Conservation (phyloP, 2,888 invertebrate species). For the Xanthia icteritia region DNA sequence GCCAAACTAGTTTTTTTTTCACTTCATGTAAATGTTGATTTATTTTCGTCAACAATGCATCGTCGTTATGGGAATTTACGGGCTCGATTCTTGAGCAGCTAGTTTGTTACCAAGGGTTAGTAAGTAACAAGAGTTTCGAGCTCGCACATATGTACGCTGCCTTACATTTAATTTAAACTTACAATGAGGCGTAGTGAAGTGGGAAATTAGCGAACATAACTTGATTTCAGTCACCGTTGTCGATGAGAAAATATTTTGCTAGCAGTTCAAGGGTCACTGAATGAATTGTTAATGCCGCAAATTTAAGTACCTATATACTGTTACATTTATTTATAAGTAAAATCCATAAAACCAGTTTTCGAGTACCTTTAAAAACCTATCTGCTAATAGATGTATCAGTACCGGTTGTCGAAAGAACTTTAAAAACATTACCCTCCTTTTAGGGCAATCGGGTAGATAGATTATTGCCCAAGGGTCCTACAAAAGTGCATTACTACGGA, state of each 20-base stretch:
- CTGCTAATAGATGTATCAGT: background rate
- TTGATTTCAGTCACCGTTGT: conserved; percentile 71
- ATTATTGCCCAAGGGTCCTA: background rate
- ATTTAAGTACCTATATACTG: conserved; percentile 37
- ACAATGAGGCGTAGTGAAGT: conserved; percentile 77
- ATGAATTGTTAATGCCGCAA: conserved; percentile 42
- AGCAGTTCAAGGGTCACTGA: conserved; percentile 66
- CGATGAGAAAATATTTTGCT: conserved; percentile 75
- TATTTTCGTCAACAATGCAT: conserved; percentile 88
- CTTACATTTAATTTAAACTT: conserved; percentile 71
- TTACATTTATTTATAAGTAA: conserved; percentile 38
- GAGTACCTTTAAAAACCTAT: background rate
- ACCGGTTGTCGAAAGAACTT: background rate
- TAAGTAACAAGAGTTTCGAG: conserved; percentile 66
- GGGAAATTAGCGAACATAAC: conserved; percentile 77
- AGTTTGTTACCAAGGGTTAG: conserved; percentile 75
- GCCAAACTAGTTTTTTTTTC: conserved; percentile 85
- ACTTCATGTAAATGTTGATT: conserved; percentile 87
- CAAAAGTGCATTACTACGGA: conserved; percentile 5
- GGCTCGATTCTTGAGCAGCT: conserved; percentile 73
- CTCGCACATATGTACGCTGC: conserved; percentile 65
- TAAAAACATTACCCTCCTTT: background rate
- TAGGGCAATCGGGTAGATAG: background rate
- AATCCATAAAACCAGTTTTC: conserved; percentile 51
- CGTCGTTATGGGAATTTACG: conserved; percentile 86